A percentile compares a stretch with the other conserved stretches of the same genome.
phyloP scores from a whole-genome alignment of 2,797 vertebrate genomes.

The Enteromius thamalakanensis region DNA sequence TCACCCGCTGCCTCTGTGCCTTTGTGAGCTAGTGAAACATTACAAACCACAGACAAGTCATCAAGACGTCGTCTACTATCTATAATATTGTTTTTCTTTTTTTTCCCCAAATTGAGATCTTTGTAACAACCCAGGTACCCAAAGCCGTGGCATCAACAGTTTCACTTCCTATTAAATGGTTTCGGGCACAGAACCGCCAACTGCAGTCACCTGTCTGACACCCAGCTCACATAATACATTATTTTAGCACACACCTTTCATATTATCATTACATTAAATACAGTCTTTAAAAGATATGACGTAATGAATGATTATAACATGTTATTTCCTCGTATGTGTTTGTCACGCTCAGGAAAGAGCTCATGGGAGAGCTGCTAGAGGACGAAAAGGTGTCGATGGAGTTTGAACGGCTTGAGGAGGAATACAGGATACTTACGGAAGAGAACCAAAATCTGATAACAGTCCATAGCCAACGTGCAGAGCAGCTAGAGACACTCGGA shows the following conservation, averaged over 20 bases:
- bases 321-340: neutral
- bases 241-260: slow-evolving; percentile 12
- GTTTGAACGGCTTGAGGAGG: slow-evolving; percentile 86
- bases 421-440: slow-evolving; percentile 88
- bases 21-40: slow-evolving; percentile 27
- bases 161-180: slow-evolving; percentile 4
- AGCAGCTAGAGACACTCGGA: slow-evolving; percentile 91
- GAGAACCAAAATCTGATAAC: slow-evolving; percentile 90
- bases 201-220: neutral
- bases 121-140: neutral
- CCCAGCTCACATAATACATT: neutral
- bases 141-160: neutral
- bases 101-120: neutral
- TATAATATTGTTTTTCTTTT: neutral
- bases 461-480: slow-evolving; percentile 87
- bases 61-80: neutral
- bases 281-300: neutral
- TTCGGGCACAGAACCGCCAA: neutral
- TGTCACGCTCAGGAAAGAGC: slow-evolving; percentile 80
- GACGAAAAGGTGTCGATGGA: slow-evolving; percentile 89
- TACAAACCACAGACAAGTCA: neutral
- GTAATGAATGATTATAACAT: neutral
- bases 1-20: slow-evolving; percentile 7
- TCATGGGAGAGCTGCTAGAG: slow-evolving; percentile 91
- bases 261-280: neutral